Evolutionary conservation across 2,797 vertebrate species (phyloP), one percentile per base, ranked within the genome.

Genomic region (Serranus cabrilla): DNA sequence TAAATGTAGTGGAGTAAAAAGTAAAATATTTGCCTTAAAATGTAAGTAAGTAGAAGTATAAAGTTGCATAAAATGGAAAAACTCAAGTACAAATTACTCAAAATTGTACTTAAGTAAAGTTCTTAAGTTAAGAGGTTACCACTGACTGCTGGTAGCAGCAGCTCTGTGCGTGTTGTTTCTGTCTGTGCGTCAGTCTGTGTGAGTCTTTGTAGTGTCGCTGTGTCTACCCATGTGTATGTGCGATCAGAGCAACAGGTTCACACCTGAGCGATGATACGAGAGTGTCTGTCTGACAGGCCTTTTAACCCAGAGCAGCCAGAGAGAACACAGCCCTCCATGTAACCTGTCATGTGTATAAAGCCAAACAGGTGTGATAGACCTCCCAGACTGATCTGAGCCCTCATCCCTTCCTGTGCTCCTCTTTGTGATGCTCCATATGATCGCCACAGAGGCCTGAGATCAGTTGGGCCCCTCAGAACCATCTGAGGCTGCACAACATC

Each of bases 261-360:
- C 62, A 84, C 50, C 77, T 77, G 82, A 84, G 63, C 60, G 59
- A 55, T 76, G 52, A 71, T 73, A 69, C 25, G 52, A 45, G 69
- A 78, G 74, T 64, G 52, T 70, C 43, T 73, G 71, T 82, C 63
- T 90, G 86, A 90, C 87, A 86, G 81, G 73, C 73, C 76, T 86
- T 90, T 89, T 83, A 90, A 87, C 78, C 71, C 72, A 63, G 69
- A 80, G 78, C 79, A 86, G 82, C 69, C 78, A 54, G 42, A 86
- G 76, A 91, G 86, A 91, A 84, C 87, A 80, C 69, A 84, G 78
- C 57, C 63, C 71, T 76, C 60, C 78, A 62, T 82, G 82, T 88
- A 80, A 79, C 81, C 88, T 88, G 85, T 90, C 87, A 87, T 87
- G 87, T 85, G 78, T 70, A 74, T 37, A 76, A 80, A 82, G 50